Base-by-base conservation (phyloP, 2,113 vertebrate genomes). In the Phaethornis superciliosus region DNA sequence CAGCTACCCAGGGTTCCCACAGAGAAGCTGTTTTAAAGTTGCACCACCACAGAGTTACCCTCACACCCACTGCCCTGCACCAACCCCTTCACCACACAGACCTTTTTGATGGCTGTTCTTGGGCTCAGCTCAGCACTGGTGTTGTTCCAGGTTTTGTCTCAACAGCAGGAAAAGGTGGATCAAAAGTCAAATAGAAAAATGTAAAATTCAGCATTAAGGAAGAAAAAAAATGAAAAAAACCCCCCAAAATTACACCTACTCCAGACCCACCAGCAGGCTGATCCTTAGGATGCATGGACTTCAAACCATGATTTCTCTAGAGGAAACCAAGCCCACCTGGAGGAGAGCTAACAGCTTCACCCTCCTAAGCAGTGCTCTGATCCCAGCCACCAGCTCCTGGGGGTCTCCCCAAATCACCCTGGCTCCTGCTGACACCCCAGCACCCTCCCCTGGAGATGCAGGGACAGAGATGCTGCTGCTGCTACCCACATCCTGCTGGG, bases 211-310 rank as follows among this genome's bases (percentile, higher is more conserved):
- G 15, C 14, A 21, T 44, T 44, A 59, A 76, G 64, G 35, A 80
- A 49, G 17, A 6, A 74, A 69, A 40, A 40, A 40, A 40, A 40
- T 40, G 40, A 40, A 4, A 40, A 40, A 40, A 40, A 40, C 4
- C 40, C 40, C 40, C 4, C 11, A 40, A 40, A 81, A 65, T 24
- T 44, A 5, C 5, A 1, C 2, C 1, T 1, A 6, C 11, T 60
- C 55, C 42, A 75, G 28, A 65, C 13, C 32, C 26, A 69, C 32
- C 59, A 74, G 30, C 32, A 46, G 52, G 30, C 30, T 77, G 87
- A 70, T 78, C 60, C 37, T 30, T 27, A n/a, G 20, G 27, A 12
- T 28, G 30, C 32, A 8, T 18, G 27, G 10, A 15, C 49, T 2
- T 1, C 24, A 10, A 56, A 42, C 12, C 22, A 12, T 21, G 37